Conservation (phyloP, 2,797 vertebrate genomes). For the Hyperoplus lanceolatus region DNA sequence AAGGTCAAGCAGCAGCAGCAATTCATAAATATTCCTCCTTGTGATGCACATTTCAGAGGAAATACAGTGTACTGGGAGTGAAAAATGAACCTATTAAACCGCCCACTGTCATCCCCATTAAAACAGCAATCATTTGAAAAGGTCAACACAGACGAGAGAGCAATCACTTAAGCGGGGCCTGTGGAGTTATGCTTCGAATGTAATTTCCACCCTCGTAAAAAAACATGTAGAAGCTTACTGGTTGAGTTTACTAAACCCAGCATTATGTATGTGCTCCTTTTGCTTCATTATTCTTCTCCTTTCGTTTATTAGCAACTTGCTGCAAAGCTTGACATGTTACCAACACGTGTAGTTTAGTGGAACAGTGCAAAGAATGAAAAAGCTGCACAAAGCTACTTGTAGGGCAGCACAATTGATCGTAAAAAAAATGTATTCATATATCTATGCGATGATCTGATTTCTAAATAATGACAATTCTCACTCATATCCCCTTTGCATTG, state of each 20-base stretch:
- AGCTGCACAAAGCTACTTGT: too few relatives aligned
- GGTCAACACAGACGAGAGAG: constrained; percentile 9
- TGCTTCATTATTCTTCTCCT: not conserved
- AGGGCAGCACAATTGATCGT: too few relatives aligned
- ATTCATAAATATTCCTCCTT: constrained; percentile 1
- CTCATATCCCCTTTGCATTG: too few relatives aligned
- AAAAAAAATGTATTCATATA: too few relatives aligned
- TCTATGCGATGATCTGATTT: too few relatives aligned
- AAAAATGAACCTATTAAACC: constrained; percentile 1
- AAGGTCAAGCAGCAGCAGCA: not conserved
- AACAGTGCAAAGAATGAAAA: not conserved
- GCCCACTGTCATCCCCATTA: not conserved
- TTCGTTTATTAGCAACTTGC: not conserved
- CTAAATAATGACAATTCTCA: too few relatives aligned
- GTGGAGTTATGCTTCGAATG: not conserved
- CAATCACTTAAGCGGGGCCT: not conserved
- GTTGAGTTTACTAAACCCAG: not conserved
- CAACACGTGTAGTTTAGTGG: not conserved
- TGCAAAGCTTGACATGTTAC: not conserved
- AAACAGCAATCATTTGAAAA: constrained; percentile 2
- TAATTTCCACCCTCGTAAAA: not conserved
- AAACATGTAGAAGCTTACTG: not conserved
- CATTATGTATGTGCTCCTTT: not conserved
- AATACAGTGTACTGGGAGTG: not conserved
- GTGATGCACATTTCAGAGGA: not conserved